Evolutionary conservation across 2,797 vertebrate species (phyloP).

Genomic region (Betta splendens): DNA sequence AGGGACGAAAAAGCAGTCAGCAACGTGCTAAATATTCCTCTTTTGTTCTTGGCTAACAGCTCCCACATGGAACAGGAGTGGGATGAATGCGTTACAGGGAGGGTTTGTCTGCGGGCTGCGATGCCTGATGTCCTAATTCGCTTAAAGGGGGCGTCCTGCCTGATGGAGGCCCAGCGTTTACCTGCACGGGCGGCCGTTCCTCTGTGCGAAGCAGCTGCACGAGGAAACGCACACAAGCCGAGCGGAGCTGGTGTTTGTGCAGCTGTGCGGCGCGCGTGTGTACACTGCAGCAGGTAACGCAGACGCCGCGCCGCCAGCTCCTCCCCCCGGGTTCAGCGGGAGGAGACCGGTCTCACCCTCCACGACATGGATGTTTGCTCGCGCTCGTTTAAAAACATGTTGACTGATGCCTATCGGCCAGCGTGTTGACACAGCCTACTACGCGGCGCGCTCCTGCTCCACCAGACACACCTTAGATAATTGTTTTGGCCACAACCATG

Average conservation of each 20-base stretch:
- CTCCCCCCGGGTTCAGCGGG: constrained; percentile 42
- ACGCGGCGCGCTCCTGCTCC: constrained; percentile 47
- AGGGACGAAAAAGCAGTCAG: constrained; percentile 2
- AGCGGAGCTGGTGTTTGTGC: constrained; percentile 69
- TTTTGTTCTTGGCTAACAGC: constrained; percentile 23
- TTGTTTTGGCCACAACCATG: constrained; percentile 44
- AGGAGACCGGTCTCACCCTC: constrained; percentile 49
- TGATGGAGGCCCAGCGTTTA: constrained; percentile 12
- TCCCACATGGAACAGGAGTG: constrained; percentile 7
- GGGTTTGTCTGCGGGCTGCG: background rate
- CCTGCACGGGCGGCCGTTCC: constrained; percentile 37
- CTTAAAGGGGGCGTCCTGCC: constrained; percentile 19
- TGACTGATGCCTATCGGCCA: constrained; percentile 66
- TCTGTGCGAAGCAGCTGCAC: constrained; percentile 43
- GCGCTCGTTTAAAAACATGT: constrained; percentile 73
- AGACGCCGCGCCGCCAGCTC: constrained; percentile 40
- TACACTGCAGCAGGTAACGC: constrained; percentile 50
- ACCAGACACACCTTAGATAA: constrained; percentile 59
- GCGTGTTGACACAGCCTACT: constrained; percentile 71
- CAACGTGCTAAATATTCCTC: constrained; percentile 33
- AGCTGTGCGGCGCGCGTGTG: constrained; percentile 66
- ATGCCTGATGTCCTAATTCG: too few relatives aligned
- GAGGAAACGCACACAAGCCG: constrained; percentile 47
- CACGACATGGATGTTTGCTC: constrained; percentile 70
- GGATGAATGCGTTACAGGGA: constrained; percentile 8